Percentiles rank a stretch among this genome's conserved stretches.
Evolutionary conservation across 2,797 vertebrate genomes (phyloP).

Genomic region (Cuculus canorus): DNA sequence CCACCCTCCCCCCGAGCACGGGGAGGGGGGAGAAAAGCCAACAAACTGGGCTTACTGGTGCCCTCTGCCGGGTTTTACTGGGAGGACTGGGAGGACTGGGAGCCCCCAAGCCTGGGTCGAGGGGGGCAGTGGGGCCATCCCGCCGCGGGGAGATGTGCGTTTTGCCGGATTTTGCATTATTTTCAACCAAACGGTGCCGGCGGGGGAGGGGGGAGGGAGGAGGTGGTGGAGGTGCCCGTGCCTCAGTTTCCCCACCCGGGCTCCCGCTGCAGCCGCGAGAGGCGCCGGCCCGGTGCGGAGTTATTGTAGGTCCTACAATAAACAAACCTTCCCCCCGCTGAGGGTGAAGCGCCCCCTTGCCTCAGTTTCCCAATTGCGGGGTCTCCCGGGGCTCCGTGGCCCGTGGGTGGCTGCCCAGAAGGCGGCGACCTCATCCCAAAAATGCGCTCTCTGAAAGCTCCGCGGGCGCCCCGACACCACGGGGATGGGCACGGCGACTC

Average conservation of each 20-base stretch:
- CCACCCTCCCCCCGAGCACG: slow-evolving; percentile 15
- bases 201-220: too few species aligned
- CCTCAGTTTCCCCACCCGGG: background rate
- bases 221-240: background rate
- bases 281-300: background rate
- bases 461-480: background rate
- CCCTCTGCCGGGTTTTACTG: slow-evolving; percentile 62
- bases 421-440: background rate
- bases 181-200: background rate
- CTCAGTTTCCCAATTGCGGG: background rate
- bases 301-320: background rate
- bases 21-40: background rate
- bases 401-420: background rate
- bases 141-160: rapidly evolving
- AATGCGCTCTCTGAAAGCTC: background rate
- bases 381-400: background rate
- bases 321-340: too few species aligned
- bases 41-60: slow-evolving; percentile 51
- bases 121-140: too few species aligned
- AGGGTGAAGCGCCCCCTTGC: background rate
- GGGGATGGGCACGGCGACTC: background rate
- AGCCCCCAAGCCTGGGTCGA: too few species aligned
- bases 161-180: background rate
- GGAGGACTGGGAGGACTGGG: slow-evolving; percentile 45
- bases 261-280: background rate